Conservation (phyloP, 2,888 invertebrate genomes). For the Tinea pellionella region DNA sequence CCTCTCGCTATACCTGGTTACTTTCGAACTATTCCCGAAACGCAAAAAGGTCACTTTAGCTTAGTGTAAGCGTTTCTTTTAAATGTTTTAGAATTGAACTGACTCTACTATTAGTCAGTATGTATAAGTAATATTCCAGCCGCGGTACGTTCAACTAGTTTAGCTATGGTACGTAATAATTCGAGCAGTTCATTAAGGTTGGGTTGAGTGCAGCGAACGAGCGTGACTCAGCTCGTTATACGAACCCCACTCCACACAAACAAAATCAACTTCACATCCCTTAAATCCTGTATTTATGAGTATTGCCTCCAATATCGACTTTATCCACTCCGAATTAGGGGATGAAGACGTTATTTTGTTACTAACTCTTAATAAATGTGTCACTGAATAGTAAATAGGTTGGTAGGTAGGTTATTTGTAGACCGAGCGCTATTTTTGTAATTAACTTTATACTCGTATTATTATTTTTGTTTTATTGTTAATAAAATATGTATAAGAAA, state of each 20-base stretch:
- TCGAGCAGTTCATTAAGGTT: slow-evolving; percentile 12
- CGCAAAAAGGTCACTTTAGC: too few relatives aligned
- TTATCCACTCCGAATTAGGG: background rate
- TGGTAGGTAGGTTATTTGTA: too few relatives aligned
- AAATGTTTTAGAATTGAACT: too few relatives aligned
- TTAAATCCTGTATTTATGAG: background rate
- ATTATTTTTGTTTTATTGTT: too few relatives aligned
- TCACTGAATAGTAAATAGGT: background rate
- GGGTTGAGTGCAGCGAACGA: background rate
- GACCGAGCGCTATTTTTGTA: too few relatives aligned
- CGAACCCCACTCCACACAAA: background rate
- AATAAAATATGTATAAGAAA: too few relatives aligned
- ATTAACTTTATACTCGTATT: too few relatives aligned
- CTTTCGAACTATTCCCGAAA: too few relatives aligned
- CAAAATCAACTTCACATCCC: slow-evolving; percentile 9
- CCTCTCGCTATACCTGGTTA: too few relatives aligned
- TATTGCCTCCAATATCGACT: background rate
- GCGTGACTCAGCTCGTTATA: slow-evolving; percentile 14
- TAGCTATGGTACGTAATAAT: background rate
- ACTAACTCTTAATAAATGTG: background rate
- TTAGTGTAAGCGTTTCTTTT: too few relatives aligned
- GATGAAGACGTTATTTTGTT: background rate
- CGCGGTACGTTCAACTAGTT: background rate
- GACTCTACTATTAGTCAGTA: too few relatives aligned
- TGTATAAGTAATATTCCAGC: too few relatives aligned